These are phyloP conservation scores for Corythornis cristatus DNA, from an alignment of 2,113 vertebrate species.

Conservation along the genomic window DNA sequence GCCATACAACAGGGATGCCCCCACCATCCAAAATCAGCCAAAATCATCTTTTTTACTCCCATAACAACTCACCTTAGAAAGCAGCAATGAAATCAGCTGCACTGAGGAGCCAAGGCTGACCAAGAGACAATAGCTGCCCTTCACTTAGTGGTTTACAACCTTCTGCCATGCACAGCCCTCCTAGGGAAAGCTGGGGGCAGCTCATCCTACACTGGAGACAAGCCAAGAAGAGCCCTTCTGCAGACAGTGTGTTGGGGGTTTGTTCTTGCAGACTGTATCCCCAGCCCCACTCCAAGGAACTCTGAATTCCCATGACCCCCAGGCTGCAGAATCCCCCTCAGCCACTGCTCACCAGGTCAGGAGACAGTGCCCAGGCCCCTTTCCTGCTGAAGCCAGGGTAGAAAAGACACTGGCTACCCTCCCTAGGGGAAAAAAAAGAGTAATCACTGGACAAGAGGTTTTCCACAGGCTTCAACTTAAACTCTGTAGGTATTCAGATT, in stretches of 20 bases:
- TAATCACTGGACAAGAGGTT: background rate
- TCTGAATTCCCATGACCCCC: background rate
- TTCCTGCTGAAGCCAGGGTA: background rate
- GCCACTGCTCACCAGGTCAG: background rate
- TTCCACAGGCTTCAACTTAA: background rate
- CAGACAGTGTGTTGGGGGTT: fast-evolving
- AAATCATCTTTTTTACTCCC: background rate
- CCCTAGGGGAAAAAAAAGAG: background rate
- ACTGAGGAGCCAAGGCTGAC: background rate
- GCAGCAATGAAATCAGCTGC: background rate
- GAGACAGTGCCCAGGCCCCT: background rate
- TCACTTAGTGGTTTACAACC: background rate
- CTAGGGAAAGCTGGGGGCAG: background rate
- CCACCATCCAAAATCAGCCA: background rate
- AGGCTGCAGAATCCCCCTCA: background rate
- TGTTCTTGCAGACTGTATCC: background rate
- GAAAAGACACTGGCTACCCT: background rate
- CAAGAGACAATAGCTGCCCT: background rate
- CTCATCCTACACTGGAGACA: background rate
- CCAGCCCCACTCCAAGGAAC: background rate
- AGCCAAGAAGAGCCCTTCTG: background rate
- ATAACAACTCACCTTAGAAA: background rate
- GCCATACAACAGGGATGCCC: fast-evolving
- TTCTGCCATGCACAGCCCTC: background rate
- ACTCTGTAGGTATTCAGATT: background rate